Base-by-base conservation (phyloP, 2,113 vertebrate species). In the Axis porcinus region DNA sequence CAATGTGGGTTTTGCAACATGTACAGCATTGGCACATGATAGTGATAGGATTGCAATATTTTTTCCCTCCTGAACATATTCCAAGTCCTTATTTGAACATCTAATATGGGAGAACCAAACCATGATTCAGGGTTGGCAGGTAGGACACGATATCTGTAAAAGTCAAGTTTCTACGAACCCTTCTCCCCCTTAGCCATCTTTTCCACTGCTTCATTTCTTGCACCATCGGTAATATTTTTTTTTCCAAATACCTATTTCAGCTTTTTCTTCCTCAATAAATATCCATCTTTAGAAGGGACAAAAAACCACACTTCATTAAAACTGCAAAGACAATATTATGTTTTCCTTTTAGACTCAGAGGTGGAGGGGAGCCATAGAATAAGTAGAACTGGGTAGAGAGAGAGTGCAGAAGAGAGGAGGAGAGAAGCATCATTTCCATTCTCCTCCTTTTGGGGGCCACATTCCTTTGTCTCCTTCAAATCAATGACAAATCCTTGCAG, bases 211-310 rank as follows among this genome's bases (percentile, higher is more conserved):
- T 47, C 74, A 87, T 91, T 88, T 86, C 60, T 60, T 54, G 93
- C 87, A 40, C 47, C 30, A 17, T 78, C 40, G 85, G 50, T 95
- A 64, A 78, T 27, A 50, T 21, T 52, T 54, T 90, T 90, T 74
- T 92, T 92, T 84, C 87, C 54, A 52, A 96, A 92, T 76, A 33
- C 40, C 55, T 92, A 90, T 89, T 86, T 87, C 52, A 96, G 28
- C 55, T 52, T 74, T 84, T 85, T 33, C 87, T 74, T 91, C 67
- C 89, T 89, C 27, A 58, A 54, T 54, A 97, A 92, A 93, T 95
- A 97, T n/a, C 27, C 3, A 60, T 93, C 92, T 96, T 97, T 40
- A 76, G 47, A 27, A 78, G 64, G 4, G 28, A 57, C 91, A 10
- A 17, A 16, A 5, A 74, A n/a, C 15, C 50, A 52, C 52, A 62